Conservation (phyloP, 2,113 vertebrate species). For the Notarius quadriscutis region DNA sequence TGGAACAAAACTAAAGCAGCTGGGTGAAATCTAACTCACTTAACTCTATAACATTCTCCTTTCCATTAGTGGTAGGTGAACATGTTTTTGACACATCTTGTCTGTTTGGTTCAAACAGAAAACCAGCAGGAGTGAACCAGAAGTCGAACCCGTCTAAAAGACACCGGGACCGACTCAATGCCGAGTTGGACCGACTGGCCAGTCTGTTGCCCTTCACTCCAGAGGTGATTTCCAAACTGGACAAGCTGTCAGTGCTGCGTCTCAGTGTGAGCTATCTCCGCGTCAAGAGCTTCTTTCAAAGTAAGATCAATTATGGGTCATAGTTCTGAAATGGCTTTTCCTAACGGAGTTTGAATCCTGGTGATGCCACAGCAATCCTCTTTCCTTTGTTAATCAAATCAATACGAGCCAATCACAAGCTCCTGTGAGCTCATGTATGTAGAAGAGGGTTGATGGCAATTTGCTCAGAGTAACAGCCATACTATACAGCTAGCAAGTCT, state of each 20-base stretch:
- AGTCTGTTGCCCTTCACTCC: constrained; percentile 79
- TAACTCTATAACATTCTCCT: neutral
- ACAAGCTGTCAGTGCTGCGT: constrained; percentile 83
- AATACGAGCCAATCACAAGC: neutral
- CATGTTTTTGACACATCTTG: neutral
- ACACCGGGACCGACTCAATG: constrained; percentile 83
- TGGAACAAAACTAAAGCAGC: neutral
- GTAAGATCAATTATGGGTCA: neutral
- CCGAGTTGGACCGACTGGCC: constrained; percentile 82
- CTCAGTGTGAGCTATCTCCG: constrained; percentile 84
- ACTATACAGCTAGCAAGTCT: neutral
- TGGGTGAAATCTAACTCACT: neutral
- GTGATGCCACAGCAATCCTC: neutral
- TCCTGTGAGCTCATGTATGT: neutral
- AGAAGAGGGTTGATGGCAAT: neutral
- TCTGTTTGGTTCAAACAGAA: constrained; percentile 63
- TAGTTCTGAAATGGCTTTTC: neutral
- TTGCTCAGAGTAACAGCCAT: neutral
- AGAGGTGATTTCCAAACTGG: constrained; percentile 80
- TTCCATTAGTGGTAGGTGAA: neutral
- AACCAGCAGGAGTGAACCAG: constrained; percentile 69
- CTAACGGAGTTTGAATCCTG: neutral
- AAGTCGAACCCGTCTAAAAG: constrained; percentile 84
- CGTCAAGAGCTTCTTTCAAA: constrained; percentile 57
- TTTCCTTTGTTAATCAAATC: neutral